These are phyloP conservation scores for Polydrusus tereticollis DNA, from an alignment of 2,888 invertebrate species.

Conservation along the genomic window DNA sequence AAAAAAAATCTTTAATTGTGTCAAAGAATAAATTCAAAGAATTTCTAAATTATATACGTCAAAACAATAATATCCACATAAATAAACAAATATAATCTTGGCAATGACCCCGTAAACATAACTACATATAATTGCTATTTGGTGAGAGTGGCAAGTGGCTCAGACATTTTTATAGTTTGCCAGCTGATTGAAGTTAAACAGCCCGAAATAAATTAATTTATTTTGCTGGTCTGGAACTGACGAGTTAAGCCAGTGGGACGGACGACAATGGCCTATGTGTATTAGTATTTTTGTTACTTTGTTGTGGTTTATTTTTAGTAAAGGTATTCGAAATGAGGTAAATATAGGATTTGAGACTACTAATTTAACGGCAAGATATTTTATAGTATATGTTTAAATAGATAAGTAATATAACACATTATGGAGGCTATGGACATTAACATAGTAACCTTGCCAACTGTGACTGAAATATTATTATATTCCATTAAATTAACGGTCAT, in stretches of 20 bases:
- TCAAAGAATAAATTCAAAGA: neutral
- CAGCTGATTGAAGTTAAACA: constrained; percentile 60
- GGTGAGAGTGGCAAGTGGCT: constrained; percentile 54
- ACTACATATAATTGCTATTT: constrained; percentile 38
- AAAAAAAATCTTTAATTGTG: neutral
- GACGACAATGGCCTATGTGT: constrained; percentile 1
- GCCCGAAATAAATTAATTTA: constrained; percentile 60
- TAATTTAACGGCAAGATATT: neutral
- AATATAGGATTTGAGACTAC: neutral
- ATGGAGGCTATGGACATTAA: too few species aligned
- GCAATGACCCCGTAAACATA: constrained; percentile 46
- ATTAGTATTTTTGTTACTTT: neutral
- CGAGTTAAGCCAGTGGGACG: constrained; percentile 19
- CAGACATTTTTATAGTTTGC: constrained; percentile 59
- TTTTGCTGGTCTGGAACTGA: constrained; percentile 48
- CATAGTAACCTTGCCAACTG: too few species aligned
- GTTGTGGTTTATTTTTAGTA: neutral
- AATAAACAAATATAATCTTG: constrained; percentile 45
- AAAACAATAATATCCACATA: constrained; percentile 35
- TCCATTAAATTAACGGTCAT: too few species aligned
- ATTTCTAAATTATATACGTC: constrained; percentile 9
- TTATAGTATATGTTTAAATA: neutral
- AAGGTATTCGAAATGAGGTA: neutral
- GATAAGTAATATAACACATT: neutral
- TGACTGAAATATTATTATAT: too few species aligned